Evolutionary conservation across 2,797 vertebrate species (phyloP), one percentile per base, ranked within the genome.

Genomic region (Benthosema pterotum): DNA sequence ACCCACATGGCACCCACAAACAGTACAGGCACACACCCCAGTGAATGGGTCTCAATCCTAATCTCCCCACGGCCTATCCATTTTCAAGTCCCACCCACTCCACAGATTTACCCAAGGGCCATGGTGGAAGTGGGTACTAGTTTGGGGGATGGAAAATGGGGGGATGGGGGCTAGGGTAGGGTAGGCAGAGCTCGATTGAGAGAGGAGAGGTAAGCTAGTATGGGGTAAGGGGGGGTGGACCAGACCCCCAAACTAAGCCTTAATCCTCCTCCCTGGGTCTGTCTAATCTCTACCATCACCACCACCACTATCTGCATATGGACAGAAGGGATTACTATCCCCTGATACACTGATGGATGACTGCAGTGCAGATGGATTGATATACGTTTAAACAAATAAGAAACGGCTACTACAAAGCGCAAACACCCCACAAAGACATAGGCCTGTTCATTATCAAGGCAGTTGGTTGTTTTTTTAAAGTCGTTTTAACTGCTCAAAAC

Each of bases 221-320:
- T n/a, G 73, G 65, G 71, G 71, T 73, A 77, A 77, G 77, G 59
- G 73, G 63, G 71, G 71, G n/a, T n/a, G n/a, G 70, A 78, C 67
- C 74, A 72, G 78, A 25, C 78, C 69, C 80, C 72, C 67, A 69
- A 80, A 69, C 78, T 67, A 69, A 80, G 70, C 78, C 68, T 74
- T 88, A 88, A 88, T 90, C 87, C 87, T n/a, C 81, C 82, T 88
- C 70, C 54, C 80, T 65, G 84, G 87, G 86, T 86, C 83, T 84
- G 79, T 75, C 77, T 89, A 91, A 91, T 89, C 88, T 88, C 55
- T 38, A 45, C 63, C 63, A 58, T 32, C 77, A 66, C 42, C 42
- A 22, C 42, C 15, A 12, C 73, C 79, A 47, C 83, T 75, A 89
- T 89, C 83, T 83, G 83, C 87, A 88, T 84, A 86, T 76, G 75